Base-by-base conservation (phyloP, 2,888 invertebrate genomes). In the Trypoxylon attenuatum region DNA sequence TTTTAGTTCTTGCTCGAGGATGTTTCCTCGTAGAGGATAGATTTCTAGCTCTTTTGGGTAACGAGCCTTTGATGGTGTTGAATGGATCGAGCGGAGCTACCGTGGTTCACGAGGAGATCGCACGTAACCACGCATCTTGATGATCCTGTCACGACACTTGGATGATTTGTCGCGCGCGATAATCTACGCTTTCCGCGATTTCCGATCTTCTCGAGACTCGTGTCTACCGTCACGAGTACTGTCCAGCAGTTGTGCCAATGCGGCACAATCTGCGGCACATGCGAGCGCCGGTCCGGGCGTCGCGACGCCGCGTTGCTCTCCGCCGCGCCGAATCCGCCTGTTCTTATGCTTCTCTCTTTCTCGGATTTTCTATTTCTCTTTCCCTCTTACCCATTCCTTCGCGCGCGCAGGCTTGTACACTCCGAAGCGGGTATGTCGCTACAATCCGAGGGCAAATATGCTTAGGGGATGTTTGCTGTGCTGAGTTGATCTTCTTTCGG, bases 191-290 rank as follows among this genome's bases (percentile, higher is more conserved):
- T 54, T 23, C 16, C 15, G 18, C 38, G 43, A 21, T 10, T 16
- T 22, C 33, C 16, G n/a, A n/a, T 10, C 22, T 10, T 47, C 25
- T 13, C 15, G 22, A 23, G 5, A 6, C 5, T 39, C n/a, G 38
- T 53, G 33, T 1, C 38, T 41, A 21, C 22, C 41, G 33, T 50
- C 60, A 66, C 33, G 45, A 55, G 52, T 61, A 52, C 71, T 65
- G 50, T 70, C 62, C 55, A 54, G 65, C 53, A 57, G 58, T 69
- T 71, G 69, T 68, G 65, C 58, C 79, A 79, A 80, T 81, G 82
- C 82, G 81, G 79, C 72, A 77, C 69, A 77, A 79, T 80, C 81
- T 76, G 79, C 80, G 76, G 73, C 75, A 73, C 76, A 75, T 67
- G 73, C 73, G 58, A 29, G 54, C 8, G 33, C 2, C 42, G 54